These are phyloP conservation scores for Solenopsis invicta DNA, from an alignment of 1,140 invertebrate genomes.

Conservation along the genomic window DNA sequence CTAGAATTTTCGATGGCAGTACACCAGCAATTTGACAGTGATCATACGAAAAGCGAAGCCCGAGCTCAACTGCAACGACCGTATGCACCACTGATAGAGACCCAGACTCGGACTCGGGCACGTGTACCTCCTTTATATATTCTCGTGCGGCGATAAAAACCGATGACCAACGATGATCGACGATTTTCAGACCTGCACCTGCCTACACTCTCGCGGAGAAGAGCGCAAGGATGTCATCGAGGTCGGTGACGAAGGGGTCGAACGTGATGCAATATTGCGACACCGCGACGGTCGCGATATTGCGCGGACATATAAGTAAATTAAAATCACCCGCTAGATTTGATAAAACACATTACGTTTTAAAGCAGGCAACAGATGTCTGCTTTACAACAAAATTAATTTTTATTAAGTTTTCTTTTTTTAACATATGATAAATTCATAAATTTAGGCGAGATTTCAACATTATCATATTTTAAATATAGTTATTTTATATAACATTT, in stretches of 20 bases:
- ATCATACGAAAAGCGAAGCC: neutral
- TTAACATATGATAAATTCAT: too few species aligned
- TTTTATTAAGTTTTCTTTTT: too few species aligned
- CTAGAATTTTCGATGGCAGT: neutral
- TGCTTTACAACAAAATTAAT: too few species aligned
- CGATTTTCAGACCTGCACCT: slow-evolving; percentile 35
- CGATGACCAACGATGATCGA: slow-evolving; percentile 57
- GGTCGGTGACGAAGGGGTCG: neutral
- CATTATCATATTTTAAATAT: too few species aligned
- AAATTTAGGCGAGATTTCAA: too few species aligned
- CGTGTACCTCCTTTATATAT: slow-evolving; percentile 56
- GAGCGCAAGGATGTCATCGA: slow-evolving; percentile 3
- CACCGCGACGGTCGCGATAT: neutral
- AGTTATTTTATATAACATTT: too few species aligned
- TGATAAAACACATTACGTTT: too few species aligned
- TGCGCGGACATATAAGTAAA: neutral
- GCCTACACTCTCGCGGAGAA: slow-evolving; percentile 6
- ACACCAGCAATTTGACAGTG: neutral
- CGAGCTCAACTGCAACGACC: neutral
- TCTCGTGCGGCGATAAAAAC: slow-evolving; percentile 39
- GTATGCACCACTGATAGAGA: neutral
- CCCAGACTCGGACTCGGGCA: neutral
- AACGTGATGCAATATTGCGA: neutral
- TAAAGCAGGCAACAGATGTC: too few species aligned
- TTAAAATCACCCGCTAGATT: slow-evolving; percentile 3